Conservation (phyloP, 2,113 vertebrate species). For the Sylvicapra grimmia region DNA sequence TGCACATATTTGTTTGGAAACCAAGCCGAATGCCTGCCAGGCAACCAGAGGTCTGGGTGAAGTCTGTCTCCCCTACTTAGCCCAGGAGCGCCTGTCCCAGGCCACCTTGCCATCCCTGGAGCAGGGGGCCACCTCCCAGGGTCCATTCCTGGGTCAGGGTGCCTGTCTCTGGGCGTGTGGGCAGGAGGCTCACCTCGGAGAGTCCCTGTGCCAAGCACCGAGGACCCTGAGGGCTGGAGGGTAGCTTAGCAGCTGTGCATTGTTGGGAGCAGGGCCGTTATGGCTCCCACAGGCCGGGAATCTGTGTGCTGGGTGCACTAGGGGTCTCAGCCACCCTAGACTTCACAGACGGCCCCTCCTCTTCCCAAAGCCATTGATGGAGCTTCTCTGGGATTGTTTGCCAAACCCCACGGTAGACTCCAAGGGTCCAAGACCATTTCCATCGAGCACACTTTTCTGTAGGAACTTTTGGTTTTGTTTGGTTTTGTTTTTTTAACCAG, state of each 20-base stretch:
- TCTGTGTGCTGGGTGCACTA: background rate
- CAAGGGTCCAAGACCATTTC: conserved; percentile 63
- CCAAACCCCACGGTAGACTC: conserved; percentile 53
- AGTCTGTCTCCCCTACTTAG: background rate
- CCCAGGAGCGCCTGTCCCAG: background rate
- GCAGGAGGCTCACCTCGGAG: background rate
- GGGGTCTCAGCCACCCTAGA: background rate
- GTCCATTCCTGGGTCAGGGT: background rate
- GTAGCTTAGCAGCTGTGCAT: background rate
- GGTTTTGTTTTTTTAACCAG: conserved; percentile 4
- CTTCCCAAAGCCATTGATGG: conserved; percentile 14
- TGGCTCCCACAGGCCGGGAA: background rate
- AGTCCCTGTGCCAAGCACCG: background rate
- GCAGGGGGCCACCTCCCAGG: background rate
- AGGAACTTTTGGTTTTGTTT: background rate
- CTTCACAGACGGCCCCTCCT: background rate
- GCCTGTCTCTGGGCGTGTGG: no score
- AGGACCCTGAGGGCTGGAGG: background rate
- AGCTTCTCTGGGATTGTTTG: conserved; percentile 38
- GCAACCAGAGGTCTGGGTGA: background rate
- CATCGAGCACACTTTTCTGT: conserved; percentile 18
- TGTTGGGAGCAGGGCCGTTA: rapidly evolving
- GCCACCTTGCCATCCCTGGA: background rate
- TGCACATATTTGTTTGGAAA: background rate
- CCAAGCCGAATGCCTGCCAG: background rate